Percentiles rank a stretch among this genome's conserved stretches.
Conservation (phyloP, 2,888 invertebrate species). For the Caradrina kadenii region DNA sequence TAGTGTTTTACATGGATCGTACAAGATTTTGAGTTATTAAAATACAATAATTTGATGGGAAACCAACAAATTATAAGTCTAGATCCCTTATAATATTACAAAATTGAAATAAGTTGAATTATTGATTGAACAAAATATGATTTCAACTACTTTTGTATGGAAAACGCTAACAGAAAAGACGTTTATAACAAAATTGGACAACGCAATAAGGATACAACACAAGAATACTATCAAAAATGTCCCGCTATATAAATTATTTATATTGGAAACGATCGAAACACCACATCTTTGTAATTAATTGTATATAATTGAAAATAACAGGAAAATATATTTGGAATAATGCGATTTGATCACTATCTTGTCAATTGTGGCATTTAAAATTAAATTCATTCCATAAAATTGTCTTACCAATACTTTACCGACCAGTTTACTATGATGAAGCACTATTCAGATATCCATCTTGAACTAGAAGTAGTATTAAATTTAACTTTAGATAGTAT, state of each 20-base stretch:
- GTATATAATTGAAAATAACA: not conserved
- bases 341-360: constrained; percentile 21
- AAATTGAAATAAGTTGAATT: no score
- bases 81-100: no score
- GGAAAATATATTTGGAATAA: constrained; percentile 3
- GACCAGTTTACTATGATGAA: constrained; percentile 11
- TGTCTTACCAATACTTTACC: constrained; percentile 15
- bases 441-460: constrained; percentile 5
- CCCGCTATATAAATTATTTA: not conserved
- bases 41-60: no score
- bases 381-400: constrained; percentile 7
- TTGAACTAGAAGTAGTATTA: not conserved
- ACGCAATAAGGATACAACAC: constrained; percentile 4
- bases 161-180: not conserved
- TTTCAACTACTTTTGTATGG: not conserved
- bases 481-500: constrained; percentile 8
- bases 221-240: constrained; percentile 7
- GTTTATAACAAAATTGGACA: not conserved
- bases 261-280: constrained; percentile 14
- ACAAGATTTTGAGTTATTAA: no score
- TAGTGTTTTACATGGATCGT: no score
- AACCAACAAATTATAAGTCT: no score
- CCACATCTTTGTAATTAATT: constrained; percentile 30
- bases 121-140: not conserved
- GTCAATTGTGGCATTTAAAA: not conserved